Evolutionary conservation across 1,140 invertebrate species (phyloP).

Genomic region (Steinernema khuongi): DNA sequence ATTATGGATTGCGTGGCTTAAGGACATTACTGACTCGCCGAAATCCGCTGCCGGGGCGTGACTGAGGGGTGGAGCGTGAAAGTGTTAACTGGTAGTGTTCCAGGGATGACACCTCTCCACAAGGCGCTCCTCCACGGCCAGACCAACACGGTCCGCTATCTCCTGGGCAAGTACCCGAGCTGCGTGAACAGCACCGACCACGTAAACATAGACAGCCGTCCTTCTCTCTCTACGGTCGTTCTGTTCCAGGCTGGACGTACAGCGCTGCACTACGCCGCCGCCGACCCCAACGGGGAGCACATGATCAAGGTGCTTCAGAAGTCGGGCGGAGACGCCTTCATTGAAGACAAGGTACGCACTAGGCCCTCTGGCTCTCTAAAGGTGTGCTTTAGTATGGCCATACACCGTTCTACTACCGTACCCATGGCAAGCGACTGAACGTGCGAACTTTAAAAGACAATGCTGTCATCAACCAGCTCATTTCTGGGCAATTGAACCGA

Average conservation of each 20-base stretch:
- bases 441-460: conserved; percentile 57
- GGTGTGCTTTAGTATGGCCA: conserved; percentile 48
- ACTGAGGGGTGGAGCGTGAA: no score
- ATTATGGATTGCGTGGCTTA: no score
- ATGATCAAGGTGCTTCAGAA: conserved; percentile 59
- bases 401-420: conserved; percentile 58
- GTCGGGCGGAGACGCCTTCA: conserved; percentile 56
- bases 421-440: conserved; percentile 56
- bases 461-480: conserved; percentile 58
- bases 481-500: conserved; percentile 52
- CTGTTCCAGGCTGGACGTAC: conserved; percentile 48
- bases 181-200: conserved; percentile 72
- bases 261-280: conserved; percentile 55
- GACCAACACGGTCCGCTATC: conserved; percentile 64
- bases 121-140: conserved; percentile 71
- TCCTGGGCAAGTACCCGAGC: conserved; percentile 71
- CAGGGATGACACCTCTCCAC: conserved; percentile 75
- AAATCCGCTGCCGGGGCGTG: no score
- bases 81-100: conserved; percentile 24
- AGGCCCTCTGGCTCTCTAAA: not conserved
- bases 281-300: conserved; percentile 57
- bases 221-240: not conserved
- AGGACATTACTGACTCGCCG: no score
- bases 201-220: conserved; percentile 61
- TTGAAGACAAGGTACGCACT: conserved; percentile 52